These are phyloP conservation scores for Phalloptychus januarius DNA, from an alignment of 2,797 vertebrate species.

Conservation along the genomic window DNA sequence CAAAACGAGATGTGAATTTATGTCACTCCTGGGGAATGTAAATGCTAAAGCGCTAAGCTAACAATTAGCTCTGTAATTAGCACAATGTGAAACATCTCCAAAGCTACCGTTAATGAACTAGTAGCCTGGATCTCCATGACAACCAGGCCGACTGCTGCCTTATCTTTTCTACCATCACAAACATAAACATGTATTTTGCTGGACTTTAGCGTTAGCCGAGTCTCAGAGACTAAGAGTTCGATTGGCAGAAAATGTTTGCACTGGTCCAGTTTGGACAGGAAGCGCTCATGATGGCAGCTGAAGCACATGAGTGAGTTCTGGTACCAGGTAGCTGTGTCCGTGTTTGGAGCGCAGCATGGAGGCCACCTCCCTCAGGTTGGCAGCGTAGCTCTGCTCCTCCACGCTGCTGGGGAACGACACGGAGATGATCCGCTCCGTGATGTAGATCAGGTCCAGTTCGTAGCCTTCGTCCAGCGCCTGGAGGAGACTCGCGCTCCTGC, in stretches of 20 bases:
- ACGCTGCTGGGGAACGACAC: conserved; percentile 89
- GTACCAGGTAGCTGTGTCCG: conserved; percentile 93
- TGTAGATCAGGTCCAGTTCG: conserved; percentile 95
- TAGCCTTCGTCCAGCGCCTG: conserved; percentile 91
- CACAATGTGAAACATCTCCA: background rate
- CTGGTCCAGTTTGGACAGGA: too few species aligned
- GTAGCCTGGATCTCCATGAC: background rate
- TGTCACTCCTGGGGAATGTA: too few species aligned
- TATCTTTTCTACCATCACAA: background rate
- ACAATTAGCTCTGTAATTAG: too few species aligned
- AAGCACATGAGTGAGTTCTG: background rate
- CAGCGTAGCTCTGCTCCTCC: conserved; percentile 90
- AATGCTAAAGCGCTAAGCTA: too few species aligned
- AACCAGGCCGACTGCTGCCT: background rate
- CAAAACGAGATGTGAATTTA: too few species aligned
- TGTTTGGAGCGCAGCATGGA: conserved; percentile 98
- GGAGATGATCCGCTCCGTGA: conserved; percentile 96
- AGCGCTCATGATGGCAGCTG: too few species aligned
- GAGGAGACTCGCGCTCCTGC: conserved; percentile 87
- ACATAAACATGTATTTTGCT: background rate
- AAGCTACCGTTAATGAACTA: background rate
- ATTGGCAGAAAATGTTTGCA: too few species aligned
- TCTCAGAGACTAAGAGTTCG: too few species aligned
- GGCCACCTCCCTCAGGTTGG: conserved; percentile 93
- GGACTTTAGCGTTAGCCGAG: background rate